Percentiles rank a stretch among this genome's conserved stretches.
Conservation (phyloP, 2,797 vertebrate genomes). For the Sebastes ruberrimus region DNA sequence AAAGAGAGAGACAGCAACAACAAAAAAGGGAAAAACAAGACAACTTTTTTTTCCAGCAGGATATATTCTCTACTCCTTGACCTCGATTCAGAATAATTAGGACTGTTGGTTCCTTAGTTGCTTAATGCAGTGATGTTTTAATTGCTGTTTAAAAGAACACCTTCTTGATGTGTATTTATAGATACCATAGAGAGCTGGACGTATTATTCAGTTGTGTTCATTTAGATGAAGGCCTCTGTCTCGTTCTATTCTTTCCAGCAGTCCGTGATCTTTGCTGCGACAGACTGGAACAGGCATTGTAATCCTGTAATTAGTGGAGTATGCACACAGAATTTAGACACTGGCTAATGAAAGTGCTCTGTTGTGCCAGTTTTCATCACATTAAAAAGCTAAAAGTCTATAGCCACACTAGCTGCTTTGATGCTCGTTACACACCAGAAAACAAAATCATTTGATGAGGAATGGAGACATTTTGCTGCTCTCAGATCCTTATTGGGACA, state of each 20-base stretch:
- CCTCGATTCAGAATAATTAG: conserved; percentile 20
- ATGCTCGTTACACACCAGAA: conserved; percentile 20
- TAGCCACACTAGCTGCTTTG: conserved; percentile 19
- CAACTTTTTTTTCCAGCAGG: conserved; percentile 4
- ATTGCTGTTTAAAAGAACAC: conserved; percentile 39
- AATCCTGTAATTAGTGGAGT: conserved; percentile 51
- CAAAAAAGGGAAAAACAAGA: conserved; percentile 34
- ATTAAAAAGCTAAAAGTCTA: conserved; percentile 34
- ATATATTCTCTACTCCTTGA: conserved; percentile 21
- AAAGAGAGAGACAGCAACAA: conserved; percentile 25
- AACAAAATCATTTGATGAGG: background rate
- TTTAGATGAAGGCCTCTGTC: conserved; percentile 23
- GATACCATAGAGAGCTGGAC: conserved; percentile 20
- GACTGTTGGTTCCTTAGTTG: conserved; percentile 7
- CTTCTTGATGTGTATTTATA: conserved; percentile 39
- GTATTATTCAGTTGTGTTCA: conserved; percentile 26
- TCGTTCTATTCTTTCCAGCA: conserved; percentile 23
- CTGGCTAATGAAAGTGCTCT: conserved; percentile 52
- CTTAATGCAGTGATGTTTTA: conserved; percentile 21
- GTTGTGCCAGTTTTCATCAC: conserved; percentile 48
- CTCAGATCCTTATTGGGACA: background rate
- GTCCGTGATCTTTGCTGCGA: conserved; percentile 31
- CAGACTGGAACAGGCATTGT: conserved; percentile 43
- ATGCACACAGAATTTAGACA: conserved; percentile 50
- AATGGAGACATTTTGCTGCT: conserved; percentile 5